phyloP scores from a whole-genome alignment of 1,140 invertebrate species.

The Sycophaga agraensis region DNA sequence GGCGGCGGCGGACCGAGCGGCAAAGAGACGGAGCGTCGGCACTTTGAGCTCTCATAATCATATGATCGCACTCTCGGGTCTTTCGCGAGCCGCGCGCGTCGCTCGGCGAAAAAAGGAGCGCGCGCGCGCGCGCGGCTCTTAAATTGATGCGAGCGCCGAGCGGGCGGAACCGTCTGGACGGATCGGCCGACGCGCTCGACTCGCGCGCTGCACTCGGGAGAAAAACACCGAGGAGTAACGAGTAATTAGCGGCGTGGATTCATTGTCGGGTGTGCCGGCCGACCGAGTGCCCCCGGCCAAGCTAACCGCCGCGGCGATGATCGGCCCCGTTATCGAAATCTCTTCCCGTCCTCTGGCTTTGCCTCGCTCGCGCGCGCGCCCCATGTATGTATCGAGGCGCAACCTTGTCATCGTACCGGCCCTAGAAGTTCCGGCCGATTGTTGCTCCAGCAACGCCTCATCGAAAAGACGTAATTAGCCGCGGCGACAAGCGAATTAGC shows the following conservation, averaged over 20 bases:
- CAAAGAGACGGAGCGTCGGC: slow-evolving; percentile 45
- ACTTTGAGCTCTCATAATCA: slow-evolving; percentile 53
- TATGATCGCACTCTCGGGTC: slow-evolving; percentile 45
- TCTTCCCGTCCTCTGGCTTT: background rate
- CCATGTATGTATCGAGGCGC: too few species aligned
- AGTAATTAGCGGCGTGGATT: slow-evolving; percentile 16
- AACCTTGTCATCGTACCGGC: too few species aligned
- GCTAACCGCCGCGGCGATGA: too few species aligned
- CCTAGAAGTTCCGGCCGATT: too few species aligned
- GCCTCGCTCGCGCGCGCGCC: too few species aligned
- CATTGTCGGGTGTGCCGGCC: background rate
- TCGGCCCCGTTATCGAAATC: background rate
- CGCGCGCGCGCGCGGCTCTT: too few species aligned
- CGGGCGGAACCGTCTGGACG: slow-evolving; percentile 35
- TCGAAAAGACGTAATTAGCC: too few species aligned
- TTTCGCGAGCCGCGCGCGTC: slow-evolving; percentile 38
- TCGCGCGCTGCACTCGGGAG: too few species aligned
- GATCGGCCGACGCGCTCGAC: too few species aligned
- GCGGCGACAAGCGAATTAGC: too few species aligned
- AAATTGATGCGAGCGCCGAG: slow-evolving; percentile 50
- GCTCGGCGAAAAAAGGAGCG: slow-evolving; percentile 40
- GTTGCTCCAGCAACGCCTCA: too few species aligned
- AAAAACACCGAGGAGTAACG: background rate
- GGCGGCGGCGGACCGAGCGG: slow-evolving; percentile 34
- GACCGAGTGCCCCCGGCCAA: too few species aligned